These are phyloP conservation scores for Anoplophora glabripennis DNA, from an alignment of 1,140 invertebrate genomes.

Conservation along the genomic window DNA sequence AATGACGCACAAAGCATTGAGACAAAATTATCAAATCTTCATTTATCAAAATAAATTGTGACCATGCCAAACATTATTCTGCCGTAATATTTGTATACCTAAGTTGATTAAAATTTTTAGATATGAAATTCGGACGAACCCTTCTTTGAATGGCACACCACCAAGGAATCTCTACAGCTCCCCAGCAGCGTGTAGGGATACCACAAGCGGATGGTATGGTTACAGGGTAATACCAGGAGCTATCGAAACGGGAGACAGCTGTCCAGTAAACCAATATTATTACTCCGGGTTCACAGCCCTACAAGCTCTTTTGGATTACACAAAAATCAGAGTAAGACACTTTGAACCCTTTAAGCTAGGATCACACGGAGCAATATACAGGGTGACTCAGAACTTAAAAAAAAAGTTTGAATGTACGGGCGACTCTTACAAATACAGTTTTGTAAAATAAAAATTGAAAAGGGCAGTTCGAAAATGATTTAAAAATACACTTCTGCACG, in stretches of 20 bases:
- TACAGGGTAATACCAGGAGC: constrained; percentile 49
- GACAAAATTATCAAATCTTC: neutral
- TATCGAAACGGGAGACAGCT: constrained; percentile 64
- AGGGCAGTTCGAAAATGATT: too few species aligned
- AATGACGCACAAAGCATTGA: too few species aligned
- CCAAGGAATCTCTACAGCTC: constrained; percentile 63
- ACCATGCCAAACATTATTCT: constrained; percentile 13
- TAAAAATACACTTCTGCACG: too few species aligned
- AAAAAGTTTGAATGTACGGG: too few species aligned
- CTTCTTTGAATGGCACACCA: constrained; percentile 60
- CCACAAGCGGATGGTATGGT: constrained; percentile 59
- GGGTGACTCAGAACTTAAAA: too few species aligned
- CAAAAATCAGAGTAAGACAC: constrained; percentile 62
- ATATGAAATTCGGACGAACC: constrained; percentile 71
- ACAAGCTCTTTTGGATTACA: constrained; percentile 68
- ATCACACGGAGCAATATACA: neutral
- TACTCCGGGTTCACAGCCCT: constrained; percentile 71
- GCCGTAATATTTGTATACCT: too few species aligned
- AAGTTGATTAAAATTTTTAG: too few species aligned
- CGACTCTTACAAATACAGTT: too few species aligned
- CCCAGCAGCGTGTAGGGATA: constrained; percentile 64
- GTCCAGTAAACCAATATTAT: constrained; percentile 72
- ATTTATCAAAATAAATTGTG: neutral
- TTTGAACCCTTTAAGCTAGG: neutral
- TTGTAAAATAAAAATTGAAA: too few species aligned